These are phyloP conservation scores for Aphelenchoides fujianensis DNA, from an alignment of 1,140 invertebrate species.

Conservation along the genomic window DNA sequence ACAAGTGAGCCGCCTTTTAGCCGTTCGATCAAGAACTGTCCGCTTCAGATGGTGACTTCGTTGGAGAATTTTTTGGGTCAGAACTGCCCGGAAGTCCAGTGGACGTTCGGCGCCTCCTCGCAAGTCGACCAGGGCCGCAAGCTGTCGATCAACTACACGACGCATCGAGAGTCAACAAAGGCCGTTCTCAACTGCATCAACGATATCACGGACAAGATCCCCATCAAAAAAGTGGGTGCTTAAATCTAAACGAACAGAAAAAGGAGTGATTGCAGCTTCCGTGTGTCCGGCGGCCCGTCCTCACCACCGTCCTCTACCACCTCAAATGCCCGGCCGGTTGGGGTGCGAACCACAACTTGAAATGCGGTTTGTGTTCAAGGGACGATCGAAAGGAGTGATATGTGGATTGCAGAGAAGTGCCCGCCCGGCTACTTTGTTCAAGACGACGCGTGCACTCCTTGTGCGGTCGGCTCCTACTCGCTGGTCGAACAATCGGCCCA, in stretches of 20 bases:
- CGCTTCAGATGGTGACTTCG: conserved; percentile 16
- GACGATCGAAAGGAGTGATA: too few relatives aligned
- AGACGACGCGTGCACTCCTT: conserved; percentile 24
- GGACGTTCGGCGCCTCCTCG: conserved; percentile 10
- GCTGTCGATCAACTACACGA: conserved; percentile 29
- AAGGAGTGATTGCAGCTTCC: background rate
- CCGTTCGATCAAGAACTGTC: background rate
- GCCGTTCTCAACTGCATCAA: conserved; percentile 22
- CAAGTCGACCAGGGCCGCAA: conserved; percentile 1
- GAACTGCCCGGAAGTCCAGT: conserved; percentile 18
- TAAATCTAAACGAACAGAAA: background rate
- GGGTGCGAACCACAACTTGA: conserved; percentile 33
- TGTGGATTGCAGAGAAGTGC: conserved; percentile 32
- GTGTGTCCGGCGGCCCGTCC: conserved; percentile 4
- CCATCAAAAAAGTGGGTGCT: conserved; percentile 1
- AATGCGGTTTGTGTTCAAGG: too few relatives aligned
- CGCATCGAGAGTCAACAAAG: conserved; percentile 6
- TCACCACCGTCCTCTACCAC: conserved; percentile 25
- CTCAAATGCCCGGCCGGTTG: conserved; percentile 24
- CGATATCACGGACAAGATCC: conserved; percentile 16
- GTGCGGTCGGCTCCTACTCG: conserved; percentile 15
- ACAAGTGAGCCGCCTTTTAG: conserved; percentile 15
- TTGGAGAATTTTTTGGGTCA: conserved; percentile 22
- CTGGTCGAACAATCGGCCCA: background rate
- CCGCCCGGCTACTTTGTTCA: conserved; percentile 26